A percentile compares a stretch with the other conserved stretches of the same genome.
These are phyloP conservation scores for Aplochiton taeniatus DNA, from an alignment of 2,797 vertebrate species.

Conservation along the genomic window DNA sequence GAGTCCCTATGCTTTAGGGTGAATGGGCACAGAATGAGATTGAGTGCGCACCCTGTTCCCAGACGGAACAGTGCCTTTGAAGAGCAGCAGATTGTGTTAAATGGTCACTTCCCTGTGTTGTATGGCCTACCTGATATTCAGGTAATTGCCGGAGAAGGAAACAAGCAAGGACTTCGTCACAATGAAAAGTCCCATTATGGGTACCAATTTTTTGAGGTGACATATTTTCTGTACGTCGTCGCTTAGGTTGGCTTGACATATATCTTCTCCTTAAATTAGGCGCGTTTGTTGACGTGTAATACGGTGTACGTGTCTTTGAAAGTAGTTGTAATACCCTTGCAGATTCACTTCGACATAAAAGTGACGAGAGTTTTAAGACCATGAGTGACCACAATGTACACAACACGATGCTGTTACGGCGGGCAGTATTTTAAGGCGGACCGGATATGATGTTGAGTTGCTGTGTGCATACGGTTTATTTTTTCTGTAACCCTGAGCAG, in stretches of 20 bases:
- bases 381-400: rapidly evolving
- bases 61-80: no score
- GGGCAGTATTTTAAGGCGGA: conserved; percentile 51
- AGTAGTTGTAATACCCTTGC: neutral
- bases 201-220: conserved; percentile 81
- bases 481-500: no score
- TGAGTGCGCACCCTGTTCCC: no score
- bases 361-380: neutral
- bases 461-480: neutral
- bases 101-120: neutral
- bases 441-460: conserved; percentile 36
- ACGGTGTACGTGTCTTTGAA: rapidly evolving
- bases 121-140: conserved; percentile 78
- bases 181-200: conserved; percentile 92
- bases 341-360: neutral
- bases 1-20: no score
- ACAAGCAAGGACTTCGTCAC: conserved; percentile 92
- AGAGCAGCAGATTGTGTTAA: no score
- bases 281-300: neutral
- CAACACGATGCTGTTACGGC: neutral
- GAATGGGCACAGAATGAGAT: no score
- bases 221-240: conserved; percentile 60
- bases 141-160: conserved; percentile 86
- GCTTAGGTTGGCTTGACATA: conserved; percentile 68
- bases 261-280: neutral